Evolutionary conservation across 2,888 invertebrate species (phyloP).

Genomic region (Agriopis aurantiaria): DNA sequence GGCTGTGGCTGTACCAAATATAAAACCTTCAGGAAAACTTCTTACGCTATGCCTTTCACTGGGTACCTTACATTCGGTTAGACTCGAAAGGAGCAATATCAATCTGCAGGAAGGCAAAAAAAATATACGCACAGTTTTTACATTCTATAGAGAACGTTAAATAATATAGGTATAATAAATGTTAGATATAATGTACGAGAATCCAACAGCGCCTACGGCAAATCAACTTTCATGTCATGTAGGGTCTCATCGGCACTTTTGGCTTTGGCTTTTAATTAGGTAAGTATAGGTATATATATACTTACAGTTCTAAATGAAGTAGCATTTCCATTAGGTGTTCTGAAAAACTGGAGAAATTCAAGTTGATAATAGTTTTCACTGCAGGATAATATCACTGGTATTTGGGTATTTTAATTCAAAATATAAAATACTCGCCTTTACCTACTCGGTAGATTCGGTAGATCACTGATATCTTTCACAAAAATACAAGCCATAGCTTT

Average conservation of each 20-base stretch:
- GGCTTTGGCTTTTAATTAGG: background rate
- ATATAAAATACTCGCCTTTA: background rate
- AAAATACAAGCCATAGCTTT: background rate
- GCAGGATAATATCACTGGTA: too few species aligned
- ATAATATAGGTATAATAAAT: too few species aligned
- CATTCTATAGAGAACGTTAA: too few species aligned
- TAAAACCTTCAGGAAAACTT: background rate
- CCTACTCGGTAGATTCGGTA: background rate
- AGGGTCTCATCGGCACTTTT: too few species aligned
- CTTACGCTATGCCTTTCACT: background rate
- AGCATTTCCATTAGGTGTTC: background rate
- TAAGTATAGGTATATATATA: too few species aligned
- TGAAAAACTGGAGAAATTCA: background rate
- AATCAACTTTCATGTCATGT: too few species aligned
- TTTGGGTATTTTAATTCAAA: background rate
- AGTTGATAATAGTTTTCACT: background rate
- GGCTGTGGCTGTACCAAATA: constrained; percentile 3
- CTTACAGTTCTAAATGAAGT: constrained; percentile 2
- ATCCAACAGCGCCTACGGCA: too few species aligned
- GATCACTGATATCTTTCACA: background rate
- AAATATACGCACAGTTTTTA: too few species aligned
- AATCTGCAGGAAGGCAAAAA: background rate
- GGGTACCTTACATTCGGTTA: background rate
- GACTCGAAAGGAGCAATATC: background rate
- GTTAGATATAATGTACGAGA: too few species aligned